These are phyloP conservation scores for Tetragonula clypearis DNA, from an alignment of 1,140 invertebrate species.

Conservation along the genomic window DNA sequence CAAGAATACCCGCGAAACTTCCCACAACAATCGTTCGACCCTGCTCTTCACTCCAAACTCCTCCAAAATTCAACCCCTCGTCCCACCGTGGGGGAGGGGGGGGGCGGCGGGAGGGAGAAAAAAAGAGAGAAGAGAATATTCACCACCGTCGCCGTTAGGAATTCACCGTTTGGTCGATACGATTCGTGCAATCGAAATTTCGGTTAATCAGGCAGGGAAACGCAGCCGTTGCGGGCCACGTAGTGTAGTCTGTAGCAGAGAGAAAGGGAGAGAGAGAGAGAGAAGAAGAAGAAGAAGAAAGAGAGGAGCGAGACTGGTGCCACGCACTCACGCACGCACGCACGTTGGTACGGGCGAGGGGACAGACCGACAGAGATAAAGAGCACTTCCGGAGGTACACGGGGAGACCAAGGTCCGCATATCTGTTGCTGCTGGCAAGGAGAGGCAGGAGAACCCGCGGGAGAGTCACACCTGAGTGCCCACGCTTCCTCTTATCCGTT, in stretches of 20 bases:
- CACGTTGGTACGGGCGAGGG: conserved; percentile 71
- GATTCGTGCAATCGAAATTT: conserved; percentile 50
- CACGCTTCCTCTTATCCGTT: conserved; percentile 81
- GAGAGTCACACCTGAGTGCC: conserved; percentile 81
- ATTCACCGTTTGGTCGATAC: conserved; percentile 46
- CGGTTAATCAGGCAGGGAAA: conserved; percentile 47
- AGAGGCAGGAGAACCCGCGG: conserved; percentile 76
- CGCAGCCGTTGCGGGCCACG: conserved; percentile 9
- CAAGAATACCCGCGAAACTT: too few relatives aligned
- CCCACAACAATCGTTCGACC: not conserved
- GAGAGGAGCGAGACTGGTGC: not conserved
- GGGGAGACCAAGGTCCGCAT: conserved; percentile 73
- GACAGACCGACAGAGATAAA: conserved; percentile 82
- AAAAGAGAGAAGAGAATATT: not conserved
- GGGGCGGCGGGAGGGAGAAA: too few relatives aligned
- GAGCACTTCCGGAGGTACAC: conserved; percentile 79
- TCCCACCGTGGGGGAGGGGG: not conserved
- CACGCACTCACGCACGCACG: conserved; percentile 37
- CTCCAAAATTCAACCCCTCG: not conserved
- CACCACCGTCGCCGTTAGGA: not conserved
- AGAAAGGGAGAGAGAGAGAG: not conserved
- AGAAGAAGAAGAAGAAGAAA: not conserved
- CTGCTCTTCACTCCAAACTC: not conserved
- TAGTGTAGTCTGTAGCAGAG: not conserved
- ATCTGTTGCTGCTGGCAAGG: conserved; percentile 70